These are phyloP conservation scores for Drosophila burlai DNA, from an alignment of 1,140 invertebrate species.

Conservation along the genomic window DNA sequence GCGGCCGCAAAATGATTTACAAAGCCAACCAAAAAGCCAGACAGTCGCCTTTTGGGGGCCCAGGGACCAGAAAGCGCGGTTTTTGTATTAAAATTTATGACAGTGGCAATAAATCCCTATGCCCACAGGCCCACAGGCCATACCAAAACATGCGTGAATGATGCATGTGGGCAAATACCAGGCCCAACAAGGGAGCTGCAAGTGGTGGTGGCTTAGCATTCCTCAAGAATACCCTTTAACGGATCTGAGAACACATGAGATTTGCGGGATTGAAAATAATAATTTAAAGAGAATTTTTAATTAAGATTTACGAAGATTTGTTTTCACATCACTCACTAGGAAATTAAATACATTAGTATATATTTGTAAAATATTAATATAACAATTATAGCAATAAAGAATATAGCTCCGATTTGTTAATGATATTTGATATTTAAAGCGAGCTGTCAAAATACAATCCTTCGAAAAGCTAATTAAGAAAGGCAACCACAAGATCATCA, in stretches of 20 bases:
- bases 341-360: neutral
- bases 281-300: neutral
- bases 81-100: conserved; percentile 72
- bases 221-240: conserved; percentile 17
- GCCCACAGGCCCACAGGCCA: conserved; percentile 19
- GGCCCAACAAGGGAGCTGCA: conserved; percentile 12
- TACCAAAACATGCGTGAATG: conserved; percentile 37
- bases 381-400: too few species aligned
- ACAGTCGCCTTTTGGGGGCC: neutral
- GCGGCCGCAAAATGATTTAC: conserved; percentile 69
- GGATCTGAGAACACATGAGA: too few species aligned
- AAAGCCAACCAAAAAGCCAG: conserved; percentile 44
- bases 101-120: conserved; percentile 61
- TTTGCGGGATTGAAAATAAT: neutral
- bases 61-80: conserved; percentile 40
- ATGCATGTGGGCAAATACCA: conserved; percentile 47
- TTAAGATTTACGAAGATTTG: neutral
- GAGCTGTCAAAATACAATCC: neutral
- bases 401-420: neutral
- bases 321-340: neutral
- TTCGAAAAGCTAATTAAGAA: neutral
- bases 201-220: neutral
- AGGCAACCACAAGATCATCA: neutral
- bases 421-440: too few species aligned
- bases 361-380: too few species aligned